phyloP scores from a whole-genome alignment of 2,888 invertebrate genomes.

The Watsonalla cultraria region DNA sequence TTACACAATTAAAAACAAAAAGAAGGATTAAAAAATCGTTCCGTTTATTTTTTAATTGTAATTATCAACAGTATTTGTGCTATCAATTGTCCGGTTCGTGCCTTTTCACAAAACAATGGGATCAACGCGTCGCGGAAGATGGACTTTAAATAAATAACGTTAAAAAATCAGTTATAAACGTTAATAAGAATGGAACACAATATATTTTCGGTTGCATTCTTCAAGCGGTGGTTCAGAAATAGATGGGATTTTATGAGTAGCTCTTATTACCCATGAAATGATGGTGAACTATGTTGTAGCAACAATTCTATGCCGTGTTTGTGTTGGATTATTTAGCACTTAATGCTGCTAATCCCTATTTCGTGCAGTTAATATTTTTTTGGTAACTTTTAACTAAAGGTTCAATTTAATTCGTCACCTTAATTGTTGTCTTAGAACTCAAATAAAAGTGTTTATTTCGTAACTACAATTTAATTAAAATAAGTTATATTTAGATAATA shows the following conservation, averaged over 20 bases:
- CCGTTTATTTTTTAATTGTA: slow-evolving; percentile 47
- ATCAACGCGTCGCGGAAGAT: slow-evolving; percentile 52
- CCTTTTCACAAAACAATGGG: slow-evolving; percentile 71
- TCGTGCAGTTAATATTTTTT: neutral
- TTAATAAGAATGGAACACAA: slow-evolving; percentile 35
- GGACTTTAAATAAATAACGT: slow-evolving; percentile 52
- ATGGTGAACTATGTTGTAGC: neutral
- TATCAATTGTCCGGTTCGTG: slow-evolving; percentile 61
- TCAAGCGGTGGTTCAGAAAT: neutral
- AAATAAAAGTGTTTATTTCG: no score
- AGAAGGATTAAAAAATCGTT: slow-evolving; percentile 28
- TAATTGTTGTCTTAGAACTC: no score
- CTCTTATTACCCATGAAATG: neutral
- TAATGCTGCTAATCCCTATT: neutral
- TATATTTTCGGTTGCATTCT: neutral
- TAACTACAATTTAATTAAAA: no score
- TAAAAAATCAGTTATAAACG: slow-evolving; percentile 37
- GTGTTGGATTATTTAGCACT: neutral
- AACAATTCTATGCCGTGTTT: neutral
- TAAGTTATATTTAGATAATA: no score
- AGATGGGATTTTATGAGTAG: neutral
- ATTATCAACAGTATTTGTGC: slow-evolving; percentile 42
- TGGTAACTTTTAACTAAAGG: no score
- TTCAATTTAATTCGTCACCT: no score
- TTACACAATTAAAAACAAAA: slow-evolving; percentile 24